These are phyloP conservation scores for Gymnopithys bicolor DNA, from an alignment of 2,797 vertebrate genomes.

Conservation along the genomic window DNA sequence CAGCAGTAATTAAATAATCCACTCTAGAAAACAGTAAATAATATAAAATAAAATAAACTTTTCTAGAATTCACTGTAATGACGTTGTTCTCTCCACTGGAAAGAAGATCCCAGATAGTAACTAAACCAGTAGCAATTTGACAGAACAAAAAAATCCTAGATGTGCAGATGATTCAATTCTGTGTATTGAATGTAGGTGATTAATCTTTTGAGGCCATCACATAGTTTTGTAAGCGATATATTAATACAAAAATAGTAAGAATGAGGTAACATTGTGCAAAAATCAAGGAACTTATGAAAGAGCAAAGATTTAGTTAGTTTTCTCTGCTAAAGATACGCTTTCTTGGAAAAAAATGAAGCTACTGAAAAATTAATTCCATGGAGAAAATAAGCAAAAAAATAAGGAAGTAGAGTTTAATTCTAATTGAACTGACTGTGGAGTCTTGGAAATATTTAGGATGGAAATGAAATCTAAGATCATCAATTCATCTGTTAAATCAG, in stretches of 20 bases:
- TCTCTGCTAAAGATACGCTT: not conserved
- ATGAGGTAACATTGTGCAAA: not conserved
- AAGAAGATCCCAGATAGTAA: not conserved
- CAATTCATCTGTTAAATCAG: rapidly evolving
- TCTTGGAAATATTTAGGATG: not conserved
- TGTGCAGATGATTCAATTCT: not conserved
- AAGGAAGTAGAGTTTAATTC: not conserved
- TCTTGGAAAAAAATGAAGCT: not conserved
- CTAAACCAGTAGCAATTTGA: not conserved
- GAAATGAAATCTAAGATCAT: not conserved
- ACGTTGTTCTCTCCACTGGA: not conserved
- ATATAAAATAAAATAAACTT: not conserved
- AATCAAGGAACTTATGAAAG: not conserved
- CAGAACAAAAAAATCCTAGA: not conserved
- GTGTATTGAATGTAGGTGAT: not conserved
- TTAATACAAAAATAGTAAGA: not conserved
- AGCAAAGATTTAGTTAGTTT: not conserved
- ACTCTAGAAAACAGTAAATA: not conserved
- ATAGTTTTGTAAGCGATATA: not conserved
- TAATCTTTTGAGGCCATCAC: not conserved
- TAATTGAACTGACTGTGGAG: not conserved
- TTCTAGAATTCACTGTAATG: not conserved
- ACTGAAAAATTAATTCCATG: not conserved
- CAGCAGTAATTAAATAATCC: not conserved
- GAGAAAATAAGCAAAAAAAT: not conserved